phyloP scores from a whole-genome alignment of 2,888 invertebrate species.

The Teinopalpus imperialis region DNA sequence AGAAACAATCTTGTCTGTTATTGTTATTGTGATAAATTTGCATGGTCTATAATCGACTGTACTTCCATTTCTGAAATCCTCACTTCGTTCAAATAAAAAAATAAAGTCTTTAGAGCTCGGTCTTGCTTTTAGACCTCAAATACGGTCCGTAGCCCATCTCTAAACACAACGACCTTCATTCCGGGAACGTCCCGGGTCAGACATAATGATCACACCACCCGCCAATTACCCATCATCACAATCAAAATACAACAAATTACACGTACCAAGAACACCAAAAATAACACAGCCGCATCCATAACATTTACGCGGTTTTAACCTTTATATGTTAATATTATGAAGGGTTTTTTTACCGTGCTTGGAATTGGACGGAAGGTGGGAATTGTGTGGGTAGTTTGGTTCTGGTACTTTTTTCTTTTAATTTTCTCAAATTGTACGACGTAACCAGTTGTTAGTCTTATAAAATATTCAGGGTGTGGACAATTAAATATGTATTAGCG shows the following conservation, averaged over 20 bases:
- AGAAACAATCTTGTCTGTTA: too few species aligned
- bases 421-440: conserved; percentile 33
- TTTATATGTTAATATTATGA: conserved; percentile 5
- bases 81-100: too few species aligned
- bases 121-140: not conserved
- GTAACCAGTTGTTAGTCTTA: conserved; percentile 49
- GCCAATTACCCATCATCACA: conserved; percentile 69
- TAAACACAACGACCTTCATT: conserved; percentile 49
- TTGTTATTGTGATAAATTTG: too few species aligned
- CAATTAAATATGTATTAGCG: conserved; percentile 75
- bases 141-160: conserved; percentile 13
- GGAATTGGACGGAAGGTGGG: conserved; percentile 9
- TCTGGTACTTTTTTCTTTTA: conserved; percentile 23
- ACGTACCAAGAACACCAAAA: conserved; percentile 27
- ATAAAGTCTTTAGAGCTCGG: too few species aligned
- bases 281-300: not conserved
- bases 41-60: too few species aligned
- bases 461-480: conserved; percentile 59
- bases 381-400: conserved; percentile 8
- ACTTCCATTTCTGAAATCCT: too few species aligned
- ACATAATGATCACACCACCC: conserved; percentile 57
- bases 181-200: conserved; percentile 59
- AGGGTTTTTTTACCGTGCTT: not conserved
- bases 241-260: conserved; percentile 74
- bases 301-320: conserved; percentile 13